Conservation (phyloP, 2,888 invertebrate species). For the Pomacea canaliculata region DNA sequence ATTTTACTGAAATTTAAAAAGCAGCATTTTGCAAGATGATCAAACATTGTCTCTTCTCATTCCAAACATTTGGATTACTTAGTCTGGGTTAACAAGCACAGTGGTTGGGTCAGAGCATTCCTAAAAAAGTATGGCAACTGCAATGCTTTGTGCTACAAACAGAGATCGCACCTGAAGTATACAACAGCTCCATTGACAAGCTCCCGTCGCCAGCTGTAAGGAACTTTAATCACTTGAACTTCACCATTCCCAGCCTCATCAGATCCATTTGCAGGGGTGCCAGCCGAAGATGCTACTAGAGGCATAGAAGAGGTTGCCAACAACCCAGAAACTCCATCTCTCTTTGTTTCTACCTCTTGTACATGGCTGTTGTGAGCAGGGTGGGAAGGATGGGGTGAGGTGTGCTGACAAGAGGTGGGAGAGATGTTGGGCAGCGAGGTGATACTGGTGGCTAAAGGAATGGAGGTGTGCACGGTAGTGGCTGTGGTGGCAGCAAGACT, state of each 20-base stretch:
- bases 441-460: conserved; percentile 31
- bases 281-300: conserved; percentile 5
- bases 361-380: background rate
- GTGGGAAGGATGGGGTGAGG: too few species aligned
- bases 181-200: conserved; percentile 80
- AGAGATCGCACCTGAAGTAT: conserved; percentile 79
- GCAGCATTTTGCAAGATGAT: too few species aligned
- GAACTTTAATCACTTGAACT: conserved; percentile 73
- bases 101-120: too few species aligned
- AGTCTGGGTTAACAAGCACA: too few species aligned
- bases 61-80: too few species aligned
- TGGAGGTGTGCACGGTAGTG: conserved; percentile 28
- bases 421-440: background rate
- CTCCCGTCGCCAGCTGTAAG: conserved; percentile 84
- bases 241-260: conserved; percentile 5
- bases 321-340: conserved; percentile 5
- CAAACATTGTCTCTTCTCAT: too few species aligned
- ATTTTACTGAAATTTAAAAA: too few species aligned
- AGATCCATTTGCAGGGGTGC: conserved; percentile 12
- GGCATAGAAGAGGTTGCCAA: conserved; percentile 10
- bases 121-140: too few species aligned
- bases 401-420: conserved; percentile 9
- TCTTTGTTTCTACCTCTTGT: conserved; percentile 10
- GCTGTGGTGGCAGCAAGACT: conserved; percentile 11
- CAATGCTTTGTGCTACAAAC: too few species aligned